Conservation (phyloP, 2,888 invertebrate species). For the Conistra vaccinii region DNA sequence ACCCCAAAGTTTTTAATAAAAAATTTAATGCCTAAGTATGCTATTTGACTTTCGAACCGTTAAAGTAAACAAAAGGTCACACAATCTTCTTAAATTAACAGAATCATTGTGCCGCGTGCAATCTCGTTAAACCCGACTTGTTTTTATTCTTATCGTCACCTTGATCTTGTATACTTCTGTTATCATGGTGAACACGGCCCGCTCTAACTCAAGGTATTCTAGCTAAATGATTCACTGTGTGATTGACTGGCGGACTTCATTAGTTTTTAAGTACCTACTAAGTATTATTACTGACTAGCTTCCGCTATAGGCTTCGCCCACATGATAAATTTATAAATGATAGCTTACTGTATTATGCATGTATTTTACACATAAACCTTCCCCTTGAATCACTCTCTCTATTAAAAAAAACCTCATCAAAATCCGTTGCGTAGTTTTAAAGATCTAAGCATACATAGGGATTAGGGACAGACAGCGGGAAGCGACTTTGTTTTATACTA, state of each 20-base stretch:
- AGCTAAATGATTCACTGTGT: conserved; percentile 20
- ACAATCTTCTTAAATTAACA: conserved; percentile 17
- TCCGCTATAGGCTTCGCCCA: no score
- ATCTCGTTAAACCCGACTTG: conserved; percentile 9
- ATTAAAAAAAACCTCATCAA: no score
- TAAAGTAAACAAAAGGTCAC: not conserved
- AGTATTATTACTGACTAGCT: not conserved
- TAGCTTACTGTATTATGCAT: no score
- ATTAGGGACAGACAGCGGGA: no score
- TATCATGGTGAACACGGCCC: conserved; percentile 35
- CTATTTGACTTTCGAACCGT: not conserved
- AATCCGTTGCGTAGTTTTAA: no score
- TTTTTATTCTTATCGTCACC: conserved; percentile 47
- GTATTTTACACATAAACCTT: no score
- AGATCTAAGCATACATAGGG: no score
- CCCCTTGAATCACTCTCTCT: no score
- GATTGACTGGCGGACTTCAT: conserved; percentile 6
- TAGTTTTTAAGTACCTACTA: conserved; percentile 8
- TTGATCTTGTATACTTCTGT: conserved; percentile 54
- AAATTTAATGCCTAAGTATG: no score
- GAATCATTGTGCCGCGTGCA: conserved; percentile 32
- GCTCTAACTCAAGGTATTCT: conserved; percentile 18
- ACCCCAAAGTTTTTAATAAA: not conserved
- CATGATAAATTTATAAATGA: no score
- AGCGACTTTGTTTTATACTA: no score